Conservation (phyloP, 2,888 invertebrate genomes). For the Patella depressa region DNA sequence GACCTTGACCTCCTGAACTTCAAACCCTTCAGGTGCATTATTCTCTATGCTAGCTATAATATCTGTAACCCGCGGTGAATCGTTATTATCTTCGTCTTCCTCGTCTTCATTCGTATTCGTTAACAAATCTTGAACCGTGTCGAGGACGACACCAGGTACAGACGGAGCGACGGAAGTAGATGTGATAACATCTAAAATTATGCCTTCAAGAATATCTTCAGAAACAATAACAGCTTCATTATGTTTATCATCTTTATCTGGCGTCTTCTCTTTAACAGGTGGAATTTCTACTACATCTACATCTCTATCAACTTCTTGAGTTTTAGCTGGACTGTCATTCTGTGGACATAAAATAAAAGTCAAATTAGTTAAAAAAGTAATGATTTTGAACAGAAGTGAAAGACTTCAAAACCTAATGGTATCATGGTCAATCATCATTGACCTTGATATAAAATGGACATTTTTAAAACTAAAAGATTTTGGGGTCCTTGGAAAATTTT, state of each 20-base stretch:
- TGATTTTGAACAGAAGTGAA: too few species aligned
- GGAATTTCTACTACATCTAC: not conserved
- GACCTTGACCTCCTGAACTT: constrained; percentile 57
- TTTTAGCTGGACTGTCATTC: constrained; percentile 31
- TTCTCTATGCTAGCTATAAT: not conserved
- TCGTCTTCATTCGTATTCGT: constrained; percentile 25
- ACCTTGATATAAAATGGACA: too few species aligned
- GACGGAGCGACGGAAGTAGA: constrained; percentile 66
- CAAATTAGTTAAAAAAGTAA: too few species aligned
- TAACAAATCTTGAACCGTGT: constrained; percentile 63
- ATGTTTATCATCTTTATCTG: constrained; percentile 19
- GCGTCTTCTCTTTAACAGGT: not conserved
- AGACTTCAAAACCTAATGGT: too few species aligned
- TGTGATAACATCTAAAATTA: constrained; percentile 68
- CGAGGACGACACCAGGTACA: constrained; percentile 67
- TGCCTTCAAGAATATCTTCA: constrained; percentile 59
- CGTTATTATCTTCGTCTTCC: constrained; percentile 12
- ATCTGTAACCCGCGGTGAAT: not conserved
- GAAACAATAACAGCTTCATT: constrained; percentile 30
- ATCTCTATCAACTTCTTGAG: constrained; percentile 14
- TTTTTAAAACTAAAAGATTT: too few species aligned
- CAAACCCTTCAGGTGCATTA: constrained; percentile 30
- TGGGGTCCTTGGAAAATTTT: too few species aligned
- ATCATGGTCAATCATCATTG: too few species aligned
- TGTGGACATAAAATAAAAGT: constrained; percentile 13